phyloP scores from a whole-genome alignment of 2,888 invertebrate genomes.

The Dinocampus coccinellae region DNA sequence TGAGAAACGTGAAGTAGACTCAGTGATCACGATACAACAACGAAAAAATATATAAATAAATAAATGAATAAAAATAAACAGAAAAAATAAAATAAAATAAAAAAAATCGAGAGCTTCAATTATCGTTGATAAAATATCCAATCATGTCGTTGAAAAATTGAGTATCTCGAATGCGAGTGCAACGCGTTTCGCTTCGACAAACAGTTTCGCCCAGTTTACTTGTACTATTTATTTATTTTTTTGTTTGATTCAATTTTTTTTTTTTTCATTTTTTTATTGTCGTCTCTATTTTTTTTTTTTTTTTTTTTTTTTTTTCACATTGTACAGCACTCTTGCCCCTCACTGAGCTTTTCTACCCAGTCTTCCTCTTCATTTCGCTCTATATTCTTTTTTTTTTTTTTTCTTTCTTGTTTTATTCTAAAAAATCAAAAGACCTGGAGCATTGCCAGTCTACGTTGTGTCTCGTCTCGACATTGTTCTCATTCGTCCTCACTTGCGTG shows the following conservation, averaged over 20 bases:
- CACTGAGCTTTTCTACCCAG: conserved; percentile 30
- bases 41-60: no score
- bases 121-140: conserved; percentile 53
- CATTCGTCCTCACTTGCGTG: conserved; percentile 40
- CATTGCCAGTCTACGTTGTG: conserved; percentile 41
- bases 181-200: conserved; percentile 38
- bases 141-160: conserved; percentile 52
- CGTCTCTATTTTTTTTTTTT: conserved; percentile 27
- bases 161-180: conserved; percentile 47
- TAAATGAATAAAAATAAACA: neutral
- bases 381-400: no score
- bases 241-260: neutral
- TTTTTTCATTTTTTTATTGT: conserved; percentile 12
- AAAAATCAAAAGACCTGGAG: conserved; percentile 49
- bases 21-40: neutral
- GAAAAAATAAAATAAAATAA: neutral
- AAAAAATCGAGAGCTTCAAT: conserved; percentile 49
- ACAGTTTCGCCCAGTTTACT: conserved; percentile 35
- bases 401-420: conserved; percentile 19
- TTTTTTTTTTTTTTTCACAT: neutral
- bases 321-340: neutral
- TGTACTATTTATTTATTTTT: neutral
- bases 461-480: conserved; percentile 45
- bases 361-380: conserved; percentile 34
- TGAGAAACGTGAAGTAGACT: conserved; percentile 9